Evolutionary conservation across 2,797 vertebrate species (phyloP).

Genomic region (Takifugu ocellatus): DNA sequence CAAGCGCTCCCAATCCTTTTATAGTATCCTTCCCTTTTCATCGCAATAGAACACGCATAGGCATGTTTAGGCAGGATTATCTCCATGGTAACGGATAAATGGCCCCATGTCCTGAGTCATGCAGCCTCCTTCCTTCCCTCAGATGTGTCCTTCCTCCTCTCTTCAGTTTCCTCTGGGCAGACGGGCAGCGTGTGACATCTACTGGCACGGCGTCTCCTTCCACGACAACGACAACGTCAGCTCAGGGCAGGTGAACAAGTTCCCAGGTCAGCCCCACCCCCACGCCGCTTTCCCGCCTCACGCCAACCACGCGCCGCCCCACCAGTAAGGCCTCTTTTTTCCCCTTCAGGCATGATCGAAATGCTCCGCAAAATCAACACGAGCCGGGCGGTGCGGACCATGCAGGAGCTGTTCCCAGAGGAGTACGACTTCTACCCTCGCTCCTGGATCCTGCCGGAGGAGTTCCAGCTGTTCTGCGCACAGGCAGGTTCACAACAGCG

Average conservation of each 20-base stretch:
- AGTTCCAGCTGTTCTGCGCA: constrained; percentile 84
- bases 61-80: constrained; percentile 43
- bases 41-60: constrained; percentile 26
- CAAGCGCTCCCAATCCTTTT: constrained; percentile 31
- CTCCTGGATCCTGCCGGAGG: constrained; percentile 96
- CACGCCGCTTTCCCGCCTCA: not conserved
- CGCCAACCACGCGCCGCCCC: not conserved
- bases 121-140: not conserved
- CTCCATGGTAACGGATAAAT: constrained; percentile 14
- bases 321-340: not conserved
- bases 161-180: constrained; percentile 87
- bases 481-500: constrained; percentile 73
- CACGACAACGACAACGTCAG: constrained; percentile 87
- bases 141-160: not conserved
- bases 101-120: constrained; percentile 17
- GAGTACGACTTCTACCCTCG: constrained; percentile 97
- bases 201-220: constrained; percentile 97
- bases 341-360: constrained; percentile 88
- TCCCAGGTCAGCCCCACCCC: constrained; percentile 83
- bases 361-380: constrained; percentile 93
- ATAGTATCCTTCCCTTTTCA: constrained; percentile 39
- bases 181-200: constrained; percentile 91
- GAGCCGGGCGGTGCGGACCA: constrained; percentile 89
- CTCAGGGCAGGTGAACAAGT: constrained; percentile 98
- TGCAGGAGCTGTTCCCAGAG: constrained; percentile 92